A percentile compares a stretch with the other conserved stretches of the same genome.
phyloP scores from a whole-genome alignment of 2,888 invertebrate genomes.

The Spilosoma lubricipeda region DNA sequence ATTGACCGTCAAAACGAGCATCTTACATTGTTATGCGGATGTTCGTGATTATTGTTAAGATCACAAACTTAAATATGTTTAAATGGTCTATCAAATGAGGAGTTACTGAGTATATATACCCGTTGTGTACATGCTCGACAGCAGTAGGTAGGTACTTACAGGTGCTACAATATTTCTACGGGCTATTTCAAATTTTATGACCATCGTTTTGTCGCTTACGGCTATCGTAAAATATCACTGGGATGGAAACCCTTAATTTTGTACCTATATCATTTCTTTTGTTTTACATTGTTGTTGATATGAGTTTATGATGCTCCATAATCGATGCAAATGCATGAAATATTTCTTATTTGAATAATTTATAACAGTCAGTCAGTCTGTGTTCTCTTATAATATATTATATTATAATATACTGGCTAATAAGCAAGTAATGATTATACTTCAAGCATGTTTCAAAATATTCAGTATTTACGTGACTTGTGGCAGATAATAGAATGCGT shows the following conservation, averaged over 20 bases:
- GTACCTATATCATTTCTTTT: constrained; percentile 81
- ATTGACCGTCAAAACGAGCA: constrained; percentile 67
- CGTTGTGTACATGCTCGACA: constrained; percentile 2
- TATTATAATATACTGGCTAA: too few species aligned
- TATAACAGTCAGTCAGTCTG: too few species aligned
- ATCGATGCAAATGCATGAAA: constrained; percentile 37
- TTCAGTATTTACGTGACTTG: constrained; percentile 34
- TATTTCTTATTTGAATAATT: constrained; percentile 51
- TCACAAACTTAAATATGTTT: neutral
- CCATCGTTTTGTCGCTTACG: constrained; percentile 78
- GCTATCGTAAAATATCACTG: constrained; percentile 82
- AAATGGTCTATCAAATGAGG: constrained; percentile 3
- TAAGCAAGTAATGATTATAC: neutral
- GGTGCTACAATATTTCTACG: constrained; percentile 51
- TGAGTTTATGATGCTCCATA: constrained; percentile 64
- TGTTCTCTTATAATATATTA: too few species aligned
- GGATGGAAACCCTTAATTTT: constrained; percentile 83
- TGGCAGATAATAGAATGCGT: constrained; percentile 53
- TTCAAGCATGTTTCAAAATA: constrained; percentile 12
- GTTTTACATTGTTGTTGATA: constrained; percentile 76
- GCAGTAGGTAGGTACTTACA: too few species aligned
- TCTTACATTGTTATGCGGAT: constrained; percentile 64
- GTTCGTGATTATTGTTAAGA: constrained; percentile 25
- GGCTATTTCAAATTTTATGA: constrained; percentile 77
- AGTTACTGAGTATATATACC: neutral